A percentile compares a stretch with the other conserved stretches of the same genome.
These are phyloP conservation scores for Meles meles DNA, from an alignment of 2,113 vertebrate genomes.

Conservation along the genomic window DNA sequence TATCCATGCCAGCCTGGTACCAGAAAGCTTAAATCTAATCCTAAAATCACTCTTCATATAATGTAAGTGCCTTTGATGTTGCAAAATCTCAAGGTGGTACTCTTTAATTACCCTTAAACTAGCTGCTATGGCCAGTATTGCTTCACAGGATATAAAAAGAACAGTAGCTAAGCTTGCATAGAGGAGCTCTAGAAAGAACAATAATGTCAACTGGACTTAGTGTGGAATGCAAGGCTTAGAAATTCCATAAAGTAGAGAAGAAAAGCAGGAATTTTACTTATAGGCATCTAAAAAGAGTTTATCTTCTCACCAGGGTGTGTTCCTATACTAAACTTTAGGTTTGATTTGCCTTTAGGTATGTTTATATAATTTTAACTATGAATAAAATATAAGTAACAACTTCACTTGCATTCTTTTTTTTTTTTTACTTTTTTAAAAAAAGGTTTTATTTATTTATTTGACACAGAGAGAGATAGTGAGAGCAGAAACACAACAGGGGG, in stretches of 20 bases:
- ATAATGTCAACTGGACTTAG: neutral
- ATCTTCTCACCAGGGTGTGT: neutral
- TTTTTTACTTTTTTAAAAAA: no score
- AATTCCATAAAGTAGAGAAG: constrained; percentile 19
- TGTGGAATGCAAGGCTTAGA: constrained; percentile 11
- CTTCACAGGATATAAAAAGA: constrained; percentile 43
- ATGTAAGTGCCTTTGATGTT: neutral
- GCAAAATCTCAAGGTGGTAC: constrained; percentile 32
- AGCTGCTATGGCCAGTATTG: neutral
- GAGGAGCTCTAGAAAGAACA: constrained; percentile 8
- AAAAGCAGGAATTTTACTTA: neutral
- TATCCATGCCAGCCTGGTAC: neutral
- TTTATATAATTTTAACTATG: constrained; percentile 2
- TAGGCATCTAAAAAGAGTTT: neutral
- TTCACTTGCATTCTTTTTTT: neutral
- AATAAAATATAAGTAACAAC: neutral
- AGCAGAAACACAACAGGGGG: no score
- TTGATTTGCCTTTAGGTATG: neutral
- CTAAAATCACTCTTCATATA: constrained; percentile 39
- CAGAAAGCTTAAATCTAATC: constrained; percentile 40
- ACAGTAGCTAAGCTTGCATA: neutral
- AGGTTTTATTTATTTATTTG: no score
- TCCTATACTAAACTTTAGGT: neutral
- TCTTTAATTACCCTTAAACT: constrained; percentile 30
- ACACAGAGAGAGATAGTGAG: no score